These are phyloP conservation scores for Ovis canadensis DNA, from an alignment of 2,113 vertebrate species.

Conservation along the genomic window DNA sequence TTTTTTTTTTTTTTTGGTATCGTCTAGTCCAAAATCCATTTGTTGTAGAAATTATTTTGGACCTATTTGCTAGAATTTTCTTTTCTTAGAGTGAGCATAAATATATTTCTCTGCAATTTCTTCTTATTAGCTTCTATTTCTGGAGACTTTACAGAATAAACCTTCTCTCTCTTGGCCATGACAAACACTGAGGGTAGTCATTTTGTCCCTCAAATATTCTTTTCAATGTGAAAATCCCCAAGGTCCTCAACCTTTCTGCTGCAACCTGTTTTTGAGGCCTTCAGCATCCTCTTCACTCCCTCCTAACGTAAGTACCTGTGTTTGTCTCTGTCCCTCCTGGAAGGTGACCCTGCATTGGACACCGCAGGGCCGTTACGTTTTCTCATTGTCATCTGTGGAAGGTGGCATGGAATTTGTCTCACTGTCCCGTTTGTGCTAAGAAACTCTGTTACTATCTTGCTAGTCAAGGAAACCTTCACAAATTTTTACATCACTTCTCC, in stretches of 20 bases:
- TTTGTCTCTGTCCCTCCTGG: background rate
- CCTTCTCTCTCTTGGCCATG: background rate
- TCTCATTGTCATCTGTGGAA: background rate
- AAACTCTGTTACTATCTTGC: background rate
- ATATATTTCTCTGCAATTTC: background rate
- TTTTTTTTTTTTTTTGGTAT: background rate
- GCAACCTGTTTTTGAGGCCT: background rate
- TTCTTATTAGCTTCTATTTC: background rate
- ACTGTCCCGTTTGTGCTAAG: background rate
- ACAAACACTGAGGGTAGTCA: background rate
- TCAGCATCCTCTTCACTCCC: background rate
- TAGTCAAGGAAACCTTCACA: background rate
- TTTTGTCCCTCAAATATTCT: background rate
- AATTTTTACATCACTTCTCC: background rate
- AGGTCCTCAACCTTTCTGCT: background rate
- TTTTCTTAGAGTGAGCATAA: background rate
- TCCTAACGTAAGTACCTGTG: background rate
- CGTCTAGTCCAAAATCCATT: background rate
- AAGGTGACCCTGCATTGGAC: background rate
- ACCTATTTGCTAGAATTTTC: background rate
- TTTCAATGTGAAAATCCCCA: background rate
- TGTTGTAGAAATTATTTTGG: background rate
- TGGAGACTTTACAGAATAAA: background rate
- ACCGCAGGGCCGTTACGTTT: background rate
- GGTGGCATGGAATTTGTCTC: background rate